A percentile compares a stretch with the other conserved stretches of the same genome.
Evolutionary conservation across 2,113 vertebrate species (phyloP).

Genomic region (Bujurquina vittata): DNA sequence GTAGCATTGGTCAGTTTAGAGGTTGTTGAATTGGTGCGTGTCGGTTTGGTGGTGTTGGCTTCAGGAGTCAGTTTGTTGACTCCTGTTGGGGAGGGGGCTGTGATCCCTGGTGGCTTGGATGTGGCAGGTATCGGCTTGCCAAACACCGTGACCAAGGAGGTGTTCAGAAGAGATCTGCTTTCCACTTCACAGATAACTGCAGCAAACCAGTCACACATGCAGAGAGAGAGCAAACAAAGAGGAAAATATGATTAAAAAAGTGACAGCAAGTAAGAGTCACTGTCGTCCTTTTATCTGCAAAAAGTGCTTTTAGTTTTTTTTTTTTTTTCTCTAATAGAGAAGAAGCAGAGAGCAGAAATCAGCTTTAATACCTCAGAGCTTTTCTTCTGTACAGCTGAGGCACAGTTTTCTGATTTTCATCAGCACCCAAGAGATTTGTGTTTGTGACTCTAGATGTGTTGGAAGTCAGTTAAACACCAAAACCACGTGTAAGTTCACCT

Average conservation of each 20-base stretch:
- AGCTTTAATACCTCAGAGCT: background rate
- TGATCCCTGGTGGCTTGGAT: background rate
- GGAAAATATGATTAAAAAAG: no score
- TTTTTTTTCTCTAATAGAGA: background rate
- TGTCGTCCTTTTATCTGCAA: no score
- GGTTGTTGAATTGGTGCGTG: background rate
- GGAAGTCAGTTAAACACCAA: no score
- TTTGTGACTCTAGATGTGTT: no score
- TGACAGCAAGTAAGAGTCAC: no score
- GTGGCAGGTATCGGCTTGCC: background rate
- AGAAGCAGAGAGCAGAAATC: background rate
- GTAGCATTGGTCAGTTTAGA: accelerated
- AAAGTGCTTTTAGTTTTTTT: no score
- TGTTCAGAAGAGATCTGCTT: background rate
- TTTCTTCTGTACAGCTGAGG: background rate
- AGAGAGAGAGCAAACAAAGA: background rate
- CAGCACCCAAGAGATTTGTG: background rate
- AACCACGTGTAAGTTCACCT: background rate
- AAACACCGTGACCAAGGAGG: background rate
- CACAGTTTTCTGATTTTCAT: background rate
- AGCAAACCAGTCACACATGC: background rate
- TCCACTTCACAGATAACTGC: slow-evolving; percentile 38
- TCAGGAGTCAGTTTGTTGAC: background rate
- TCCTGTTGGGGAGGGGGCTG: background rate
- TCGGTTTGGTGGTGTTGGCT: accelerated